Base-by-base conservation (phyloP, 1,140 invertebrate species). In the Bilobella aurantiaca region DNA sequence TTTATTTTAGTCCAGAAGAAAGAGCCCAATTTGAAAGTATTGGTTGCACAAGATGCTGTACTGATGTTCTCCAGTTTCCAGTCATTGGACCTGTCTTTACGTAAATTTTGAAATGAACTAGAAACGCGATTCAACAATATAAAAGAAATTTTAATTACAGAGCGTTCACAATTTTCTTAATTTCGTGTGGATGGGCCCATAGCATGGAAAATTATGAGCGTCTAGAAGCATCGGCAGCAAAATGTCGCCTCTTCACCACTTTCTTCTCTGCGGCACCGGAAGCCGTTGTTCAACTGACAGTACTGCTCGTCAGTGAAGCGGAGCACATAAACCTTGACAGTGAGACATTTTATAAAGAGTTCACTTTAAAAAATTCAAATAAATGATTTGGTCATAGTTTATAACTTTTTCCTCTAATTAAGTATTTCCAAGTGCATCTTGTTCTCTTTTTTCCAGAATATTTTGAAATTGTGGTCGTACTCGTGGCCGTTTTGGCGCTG, bases 241-340 rank as follows among this genome's bases (percentile, higher is more conserved):
- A 72, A 63, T 65, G 69, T 63, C 42, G 63, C 59, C 65, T 68
- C 29, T 64, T 68, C 0, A 49, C 66, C n/a, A 65, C 62, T 30
- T 72, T 72, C 37, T 72, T 72, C 34, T 28, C 47, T 18, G 71
- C 71, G 0, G 65, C 67, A 0, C 71, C 71, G 1, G 71, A 72
- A 64, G 68, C 71, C 0, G 21, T 72, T 12, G 62, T 72, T 2
- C 71, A 72, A 49, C 34, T 72, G 14, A 67, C 71, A 0, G 68
- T 69, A 0, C 57, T 72, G 2, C 37, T 69, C n/a, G 60, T 65
- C 18, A 69, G 46, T 18, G 34, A 62, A 29, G 3, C 32, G 8
- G 60, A 58, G 5, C 25, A 30, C 3, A n/a, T 66, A 29, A 61
- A 57, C 0, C 5, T 66, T 8, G 34, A 65, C 64, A 65, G 64